A percentile compares a stretch with the other conserved stretches of the same genome.
phyloP scores from a whole-genome alignment of 2,113 vertebrate genomes.

The Tinamus guttatus region DNA sequence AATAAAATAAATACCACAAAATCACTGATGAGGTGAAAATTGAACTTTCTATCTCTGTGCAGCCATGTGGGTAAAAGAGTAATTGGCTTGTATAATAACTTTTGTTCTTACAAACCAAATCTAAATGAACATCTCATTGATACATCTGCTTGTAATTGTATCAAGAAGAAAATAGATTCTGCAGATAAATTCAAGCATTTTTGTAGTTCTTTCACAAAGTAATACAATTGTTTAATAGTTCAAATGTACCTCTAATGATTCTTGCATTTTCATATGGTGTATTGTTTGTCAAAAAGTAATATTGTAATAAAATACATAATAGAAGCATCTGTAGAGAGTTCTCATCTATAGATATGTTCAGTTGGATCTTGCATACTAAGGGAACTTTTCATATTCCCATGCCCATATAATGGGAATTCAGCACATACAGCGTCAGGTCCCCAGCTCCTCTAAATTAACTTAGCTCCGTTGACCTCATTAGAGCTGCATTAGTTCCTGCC shows the following conservation, averaged over 20 bases:
- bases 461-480: not conserved
- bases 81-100: conserved; percentile 84
- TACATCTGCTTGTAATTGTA: conserved; percentile 81
- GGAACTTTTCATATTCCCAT: not conserved
- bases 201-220: conserved; percentile 51
- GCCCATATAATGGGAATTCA: not conserved
- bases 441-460: not conserved
- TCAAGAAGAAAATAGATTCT: conserved; percentile 60
- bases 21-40: conserved; percentile 82
- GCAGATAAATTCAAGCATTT: conserved; percentile 58
- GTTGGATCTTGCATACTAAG: not conserved
- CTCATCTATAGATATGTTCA: not conserved
- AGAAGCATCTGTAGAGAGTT: conserved; percentile 19
- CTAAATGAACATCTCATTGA: conserved; percentile 82
- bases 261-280: not conserved
- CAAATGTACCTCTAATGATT: conserved; percentile 37
- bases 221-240: conserved; percentile 53
- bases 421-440: not conserved
- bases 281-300: not conserved
- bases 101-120: conserved; percentile 77
- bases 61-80: conserved; percentile 82
- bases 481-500: not conserved
- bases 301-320: not conserved
- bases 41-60: conserved; percentile 81
- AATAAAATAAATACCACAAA: conserved; percentile 82